Evolutionary conservation across 2,113 vertebrate species (phyloP), one percentile per base, ranked within the genome.

Genomic region (Tragulus kanchil): DNA sequence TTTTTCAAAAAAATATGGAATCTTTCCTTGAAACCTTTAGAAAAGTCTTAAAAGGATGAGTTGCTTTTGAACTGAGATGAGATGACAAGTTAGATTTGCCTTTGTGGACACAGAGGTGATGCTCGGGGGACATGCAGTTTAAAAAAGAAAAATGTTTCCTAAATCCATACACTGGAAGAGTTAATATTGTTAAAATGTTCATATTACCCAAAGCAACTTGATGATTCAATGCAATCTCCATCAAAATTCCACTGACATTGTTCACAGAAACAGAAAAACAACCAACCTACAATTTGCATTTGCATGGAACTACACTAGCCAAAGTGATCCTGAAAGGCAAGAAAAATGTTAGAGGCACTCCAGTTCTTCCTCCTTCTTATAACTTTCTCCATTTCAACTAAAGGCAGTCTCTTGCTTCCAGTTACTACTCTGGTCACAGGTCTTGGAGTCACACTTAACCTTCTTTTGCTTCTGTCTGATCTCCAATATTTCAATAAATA

Each of bases 1-100:
- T 69, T 54, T 61, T 84, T 69, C 11, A 54, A 28, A 48, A 23
- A 89, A 64, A 31, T 5, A 81, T 71, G 8, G 23, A 3, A 67
- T 90, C 21, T 64, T 84, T 87, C 73, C 50, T 45, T 79, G 42
- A 87, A 61, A 83, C 64, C 26, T 52, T 52, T 78, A 36, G 5
- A 36, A 88, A 95, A 87, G 21, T 8, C 8, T 84, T 83, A 56
- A 50, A 92, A 92, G 54, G 28, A 88, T 26, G 85, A 85, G 36
- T 7, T 77, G 10, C 21, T 31, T 81, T 58, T 90, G 26, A 95
- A 31, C 36, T 21, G 36, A 89, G 59, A 73, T 84, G 50, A 64
- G 45, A 89, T 56, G 28, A 54, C 7, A 12, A 17, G 36, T 12
- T 50, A 50, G 86, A 28, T 77, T 61, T 58, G 42, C 52, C 26